A percentile compares a stretch with the other conserved stretches of the same genome.
phyloP scores from a whole-genome alignment of 64 coral and sea anemone species.

The Stichodactyla helianthus region DNA sequence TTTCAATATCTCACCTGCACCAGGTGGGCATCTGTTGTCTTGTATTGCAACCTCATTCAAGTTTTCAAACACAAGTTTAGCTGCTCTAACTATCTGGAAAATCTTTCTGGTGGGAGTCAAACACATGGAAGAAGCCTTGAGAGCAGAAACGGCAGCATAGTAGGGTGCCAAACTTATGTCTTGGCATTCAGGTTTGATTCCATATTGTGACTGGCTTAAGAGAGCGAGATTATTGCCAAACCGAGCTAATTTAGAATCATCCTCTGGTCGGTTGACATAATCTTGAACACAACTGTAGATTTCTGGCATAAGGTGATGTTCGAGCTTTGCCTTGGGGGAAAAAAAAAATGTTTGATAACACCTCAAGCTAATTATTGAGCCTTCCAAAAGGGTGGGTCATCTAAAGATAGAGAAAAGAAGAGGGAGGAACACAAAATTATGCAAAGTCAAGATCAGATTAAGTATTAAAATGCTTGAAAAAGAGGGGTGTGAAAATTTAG shows the following conservation, averaged over 20 bases:
- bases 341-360: background rate
- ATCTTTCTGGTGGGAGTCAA: slow-evolving; percentile 68
- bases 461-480: no score
- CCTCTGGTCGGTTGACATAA: slow-evolving; percentile 52
- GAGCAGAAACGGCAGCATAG: slow-evolving; percentile 59
- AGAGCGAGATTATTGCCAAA: slow-evolving; percentile 42
- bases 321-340: slow-evolving; percentile 63
- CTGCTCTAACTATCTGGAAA: slow-evolving; percentile 68
- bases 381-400: no score
- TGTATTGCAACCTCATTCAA: slow-evolving; percentile 62
- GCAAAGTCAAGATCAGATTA: no score
- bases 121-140: slow-evolving; percentile 57
- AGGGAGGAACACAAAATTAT: no score
- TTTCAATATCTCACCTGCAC: slow-evolving; percentile 48
- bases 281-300: slow-evolving; percentile 60
- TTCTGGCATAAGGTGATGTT: slow-evolving; percentile 68
- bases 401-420: no score
- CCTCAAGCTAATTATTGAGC: no score
- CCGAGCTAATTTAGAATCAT: slow-evolving; percentile 55
- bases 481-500: no score
- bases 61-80: slow-evolving; percentile 68
- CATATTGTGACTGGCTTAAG: slow-evolving; percentile 62
- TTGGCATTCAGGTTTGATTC: slow-evolving; percentile 56
- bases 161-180: slow-evolving; percentile 51
- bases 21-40: slow-evolving; percentile 47